Conservation (phyloP, 2,113 vertebrate genomes). For the Oryzias javanicus region DNA sequence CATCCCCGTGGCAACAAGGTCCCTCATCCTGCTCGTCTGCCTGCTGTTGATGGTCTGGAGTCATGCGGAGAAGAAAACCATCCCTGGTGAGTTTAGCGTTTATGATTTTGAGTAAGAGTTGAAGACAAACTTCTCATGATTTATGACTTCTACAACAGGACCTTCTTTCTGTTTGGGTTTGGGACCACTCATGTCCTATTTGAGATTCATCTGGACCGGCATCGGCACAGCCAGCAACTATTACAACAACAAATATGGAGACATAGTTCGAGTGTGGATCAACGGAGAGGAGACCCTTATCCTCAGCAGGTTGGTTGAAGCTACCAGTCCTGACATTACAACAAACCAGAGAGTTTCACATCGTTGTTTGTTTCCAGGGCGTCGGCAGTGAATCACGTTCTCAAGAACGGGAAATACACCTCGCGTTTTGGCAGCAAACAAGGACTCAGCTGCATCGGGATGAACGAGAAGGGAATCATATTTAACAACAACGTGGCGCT, state of each 20-base stretch:
- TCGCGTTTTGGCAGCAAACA: conserved; percentile 88
- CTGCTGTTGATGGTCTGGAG: conserved; percentile 82
- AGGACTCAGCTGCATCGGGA: conserved; percentile 88
- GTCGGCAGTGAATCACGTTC: conserved; percentile 84
- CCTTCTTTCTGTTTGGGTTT: conserved; percentile 85
- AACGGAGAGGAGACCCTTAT: conserved; percentile 91
- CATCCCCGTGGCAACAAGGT: conserved; percentile 65
- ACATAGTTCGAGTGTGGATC: conserved; percentile 94
- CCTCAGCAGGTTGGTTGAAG: conserved; percentile 85
- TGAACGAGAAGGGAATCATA: conserved; percentile 93
- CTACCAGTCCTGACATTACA: neutral
- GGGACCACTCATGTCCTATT: conserved; percentile 74
- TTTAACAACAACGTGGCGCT: conserved; percentile 88
- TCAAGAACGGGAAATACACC: conserved; percentile 85
- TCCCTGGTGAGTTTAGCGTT: conserved; percentile 80
- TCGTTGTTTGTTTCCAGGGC: conserved; percentile 68
- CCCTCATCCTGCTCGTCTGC: conserved; percentile 77
- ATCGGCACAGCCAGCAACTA: conserved; percentile 92
- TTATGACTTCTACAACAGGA: conserved; percentile 68
- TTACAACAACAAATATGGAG: conserved; percentile 91
- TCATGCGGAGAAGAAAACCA: conserved; percentile 72
- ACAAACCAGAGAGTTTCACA: neutral
- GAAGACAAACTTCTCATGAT: neutral
- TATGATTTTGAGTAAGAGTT: neutral
- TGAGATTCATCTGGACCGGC: conserved; percentile 85